Conservation (phyloP, 2,113 vertebrate species). For the Trematocara unimaculatum region DNA sequence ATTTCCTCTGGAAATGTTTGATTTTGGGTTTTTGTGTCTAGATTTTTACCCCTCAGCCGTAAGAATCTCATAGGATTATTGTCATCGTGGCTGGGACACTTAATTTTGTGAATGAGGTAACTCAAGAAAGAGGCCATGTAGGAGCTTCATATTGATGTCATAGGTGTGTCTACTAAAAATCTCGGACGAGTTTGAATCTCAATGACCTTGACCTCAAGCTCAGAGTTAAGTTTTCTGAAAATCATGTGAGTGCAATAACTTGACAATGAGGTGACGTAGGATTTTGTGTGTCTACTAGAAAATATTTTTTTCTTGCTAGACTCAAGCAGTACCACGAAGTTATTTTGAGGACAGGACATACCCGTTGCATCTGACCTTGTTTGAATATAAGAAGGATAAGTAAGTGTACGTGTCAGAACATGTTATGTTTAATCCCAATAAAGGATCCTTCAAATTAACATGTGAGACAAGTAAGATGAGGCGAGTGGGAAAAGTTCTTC, state of each 20-base stretch:
- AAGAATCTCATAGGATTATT: background rate
- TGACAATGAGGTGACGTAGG: background rate
- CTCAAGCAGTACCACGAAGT: background rate
- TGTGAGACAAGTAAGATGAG: background rate
- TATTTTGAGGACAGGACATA: background rate
- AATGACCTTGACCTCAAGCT: background rate
- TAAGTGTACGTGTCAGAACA: background rate
- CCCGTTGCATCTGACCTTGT: background rate
- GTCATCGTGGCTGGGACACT: accelerated
- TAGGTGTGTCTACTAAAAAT: background rate
- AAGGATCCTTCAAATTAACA: background rate
- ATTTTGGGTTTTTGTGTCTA: background rate
- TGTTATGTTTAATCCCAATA: background rate
- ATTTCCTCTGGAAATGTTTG: background rate
- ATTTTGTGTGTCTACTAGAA: background rate
- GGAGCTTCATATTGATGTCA: background rate
- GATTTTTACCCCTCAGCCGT: accelerated
- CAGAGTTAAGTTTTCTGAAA: background rate
- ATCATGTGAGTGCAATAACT: accelerated
- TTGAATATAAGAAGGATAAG: background rate
- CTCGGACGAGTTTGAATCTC: accelerated
- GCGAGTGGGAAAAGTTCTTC: conserved; percentile 14
- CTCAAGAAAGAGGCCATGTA: background rate
- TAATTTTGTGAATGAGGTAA: background rate
- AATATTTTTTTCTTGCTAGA: background rate